Base-by-base conservation (phyloP, 2,797 vertebrate species). In the Phoebastria nigripes region DNA sequence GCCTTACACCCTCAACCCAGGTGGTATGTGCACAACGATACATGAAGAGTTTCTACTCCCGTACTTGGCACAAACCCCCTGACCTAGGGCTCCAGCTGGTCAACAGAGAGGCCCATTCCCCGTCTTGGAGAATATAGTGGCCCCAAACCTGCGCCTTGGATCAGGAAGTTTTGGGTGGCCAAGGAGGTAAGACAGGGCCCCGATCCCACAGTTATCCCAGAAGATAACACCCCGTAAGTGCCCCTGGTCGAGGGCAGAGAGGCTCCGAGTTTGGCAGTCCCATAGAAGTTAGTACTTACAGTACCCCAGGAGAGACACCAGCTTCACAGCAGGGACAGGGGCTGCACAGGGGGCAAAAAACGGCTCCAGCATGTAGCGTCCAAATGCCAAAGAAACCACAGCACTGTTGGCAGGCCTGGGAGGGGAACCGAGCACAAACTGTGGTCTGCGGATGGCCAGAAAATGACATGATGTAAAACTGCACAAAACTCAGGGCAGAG, bases 331-430 rank as follows among this genome's bases (percentile, higher is more conserved):
- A 26, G 58, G 88, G 15, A 76, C 56, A 5, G 99, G 99, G 46
- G 98, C 98, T 10, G 84, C 82, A 24, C 99, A 99, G 4, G 99
- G 99, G 24, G 97, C 72, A 21, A 98, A 99, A 85, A 99, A 98
- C 0, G 99, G 98, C 81, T 99, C 98, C 96, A 99, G 97, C 74
- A 99, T 97, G 49, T 99, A 99, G 42, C 98, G 98, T 7, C 98
- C 99, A n/a, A 99, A 99, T 0, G 99, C 98, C 96, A 99, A 87
- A 28, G 98, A 96, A 52, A 99, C 97, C 52, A 98, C 98, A 6
- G 98, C 98, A 0, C 98, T 96, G 89, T 98, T 98, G 42, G 98
- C 98, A 26, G 99, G 99, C 94, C 99, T 99, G 79, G 28, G 44
- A 29, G 55, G 28, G 18, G 2, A 84, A 95, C 2, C 8, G 0